phyloP scores from a whole-genome alignment of 1,140 invertebrate species.

The Drosophila pseudoobscura region DNA sequence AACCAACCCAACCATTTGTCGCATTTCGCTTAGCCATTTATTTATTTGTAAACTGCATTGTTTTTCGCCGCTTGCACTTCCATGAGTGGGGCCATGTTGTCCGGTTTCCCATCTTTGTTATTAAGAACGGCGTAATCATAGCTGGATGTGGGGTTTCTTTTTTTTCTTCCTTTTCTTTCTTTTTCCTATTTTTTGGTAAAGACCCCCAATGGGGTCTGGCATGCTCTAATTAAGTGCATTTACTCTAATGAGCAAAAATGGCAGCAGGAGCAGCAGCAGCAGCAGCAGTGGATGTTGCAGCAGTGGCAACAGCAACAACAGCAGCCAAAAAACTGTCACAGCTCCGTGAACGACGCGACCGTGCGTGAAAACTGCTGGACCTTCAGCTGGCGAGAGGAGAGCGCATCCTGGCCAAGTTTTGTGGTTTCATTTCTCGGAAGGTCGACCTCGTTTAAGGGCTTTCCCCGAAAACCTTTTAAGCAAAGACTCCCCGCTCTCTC shows the following conservation, averaged over 20 bases:
- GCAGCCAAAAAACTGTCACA: slow-evolving; percentile 45
- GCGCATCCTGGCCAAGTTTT: slow-evolving; percentile 24
- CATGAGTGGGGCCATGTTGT: not conserved
- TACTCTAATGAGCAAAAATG: slow-evolving; percentile 80
- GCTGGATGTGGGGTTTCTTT: slow-evolving; percentile 9
- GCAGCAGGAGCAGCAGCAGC: slow-evolving; percentile 24
- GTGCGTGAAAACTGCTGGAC: slow-evolving; percentile 66
- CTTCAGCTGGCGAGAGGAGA: slow-evolving; percentile 26
- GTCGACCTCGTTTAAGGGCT: slow-evolving; percentile 52
- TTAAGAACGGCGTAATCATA: slow-evolving; percentile 75
- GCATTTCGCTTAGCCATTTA: slow-evolving; percentile 74
- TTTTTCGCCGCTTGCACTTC: slow-evolving; percentile 28
- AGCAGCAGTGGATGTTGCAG: slow-evolving; percentile 7
- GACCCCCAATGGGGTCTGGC: slow-evolving; percentile 37
- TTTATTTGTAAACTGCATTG: slow-evolving; percentile 67
- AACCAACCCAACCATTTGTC: slow-evolving; percentile 52
- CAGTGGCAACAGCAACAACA: slow-evolving; percentile 11
- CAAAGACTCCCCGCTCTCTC: not conserved
- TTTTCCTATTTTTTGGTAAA: slow-evolving; percentile 5
- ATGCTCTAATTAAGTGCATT: slow-evolving; percentile 78
- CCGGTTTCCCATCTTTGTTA: slow-evolving; percentile 61
- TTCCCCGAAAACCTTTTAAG: slow-evolving; percentile 25
- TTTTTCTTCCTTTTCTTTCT: not conserved
- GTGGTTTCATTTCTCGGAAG: slow-evolving; percentile 27
- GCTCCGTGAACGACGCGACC: slow-evolving; percentile 49